phyloP scores from a whole-genome alignment of 2,888 invertebrate genomes.

The Nephrotoma appendiculata region DNA sequence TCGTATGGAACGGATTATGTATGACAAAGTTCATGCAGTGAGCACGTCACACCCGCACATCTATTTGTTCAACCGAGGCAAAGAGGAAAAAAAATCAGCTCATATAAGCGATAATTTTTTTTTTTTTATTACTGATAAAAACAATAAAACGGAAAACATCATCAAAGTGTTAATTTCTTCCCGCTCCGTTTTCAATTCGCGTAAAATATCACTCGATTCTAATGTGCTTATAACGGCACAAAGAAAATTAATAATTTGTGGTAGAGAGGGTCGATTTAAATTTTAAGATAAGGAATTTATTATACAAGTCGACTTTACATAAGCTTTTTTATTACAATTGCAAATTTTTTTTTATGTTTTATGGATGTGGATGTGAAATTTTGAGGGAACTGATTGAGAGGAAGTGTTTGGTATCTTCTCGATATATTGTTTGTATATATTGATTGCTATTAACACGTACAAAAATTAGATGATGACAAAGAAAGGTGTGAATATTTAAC shows the following conservation, averaged over 20 bases:
- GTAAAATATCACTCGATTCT: neutral
- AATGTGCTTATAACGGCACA: neutral
- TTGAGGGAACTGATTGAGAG: neutral
- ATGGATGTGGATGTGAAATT: neutral
- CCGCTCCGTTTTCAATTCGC: neutral
- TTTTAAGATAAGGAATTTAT: neutral
- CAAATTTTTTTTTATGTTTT: neutral
- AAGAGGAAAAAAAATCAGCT: neutral
- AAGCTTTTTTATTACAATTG: neutral
- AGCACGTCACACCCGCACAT: neutral
- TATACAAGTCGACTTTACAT: neutral
- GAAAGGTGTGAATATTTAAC: neutral
- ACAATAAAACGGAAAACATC: neutral
- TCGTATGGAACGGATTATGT: neutral
- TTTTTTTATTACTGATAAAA: neutral
- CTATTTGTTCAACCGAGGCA: neutral
- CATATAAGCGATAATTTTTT: neutral
- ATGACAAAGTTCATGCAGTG: neutral
- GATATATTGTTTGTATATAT: neutral
- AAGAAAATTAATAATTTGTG: neutral
- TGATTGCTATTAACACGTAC: neutral
- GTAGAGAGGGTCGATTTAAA: neutral
- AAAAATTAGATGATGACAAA: neutral
- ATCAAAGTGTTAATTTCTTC: neutral
- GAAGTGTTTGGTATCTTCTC: neutral